Evolutionary conservation across 2,888 invertebrate species (phyloP), one percentile per base, ranked within the genome.

Genomic region (Balanococcus diminutus): DNA sequence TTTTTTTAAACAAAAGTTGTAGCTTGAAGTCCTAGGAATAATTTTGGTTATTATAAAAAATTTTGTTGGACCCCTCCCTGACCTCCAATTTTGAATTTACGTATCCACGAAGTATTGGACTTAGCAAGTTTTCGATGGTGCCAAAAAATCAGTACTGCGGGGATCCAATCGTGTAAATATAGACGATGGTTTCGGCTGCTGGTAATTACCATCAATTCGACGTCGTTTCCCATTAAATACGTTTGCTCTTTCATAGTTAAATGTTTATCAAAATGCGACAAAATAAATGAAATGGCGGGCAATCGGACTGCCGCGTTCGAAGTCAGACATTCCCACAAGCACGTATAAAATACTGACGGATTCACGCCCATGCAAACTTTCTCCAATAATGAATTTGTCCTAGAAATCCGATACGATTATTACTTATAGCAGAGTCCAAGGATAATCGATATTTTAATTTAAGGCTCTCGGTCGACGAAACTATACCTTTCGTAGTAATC

Each of bases 301-400:
- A 96, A 91, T 84, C 97, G 92, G 42, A 96, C 94, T 4, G 93
- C 93, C 32, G 95, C 94, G 90, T 95, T 95, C 79, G 94, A 94
- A 51, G 94, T 92, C 83, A 97, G 92, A 89, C 96, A 95, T 89
- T 96, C 95, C 97, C 97, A 97, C 72, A 97, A 91, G 89, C 95
- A 95, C 0, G 95, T 94, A 90, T 96, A 97, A 91, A 97, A 97
- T 89, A 94, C 94, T 86, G 92, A 92, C 0, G 93, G 92, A 84
- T 94, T 95, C 14, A 96, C 95, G 51, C 94, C 94, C 83, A 93
- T 92, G 89, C 95, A 94, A 9, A 96, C 93, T 88, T 93, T 93
- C 88, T 93, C 93, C 87, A 95, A 89, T 86, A 95, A 90, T 56
- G 90, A 90, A 89, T 92, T 93, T 0, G 93, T 93, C 88, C 93